These are phyloP conservation scores for Tiliqua scincoides DNA, from an alignment of 2,113 vertebrate species.

Conservation along the genomic window DNA sequence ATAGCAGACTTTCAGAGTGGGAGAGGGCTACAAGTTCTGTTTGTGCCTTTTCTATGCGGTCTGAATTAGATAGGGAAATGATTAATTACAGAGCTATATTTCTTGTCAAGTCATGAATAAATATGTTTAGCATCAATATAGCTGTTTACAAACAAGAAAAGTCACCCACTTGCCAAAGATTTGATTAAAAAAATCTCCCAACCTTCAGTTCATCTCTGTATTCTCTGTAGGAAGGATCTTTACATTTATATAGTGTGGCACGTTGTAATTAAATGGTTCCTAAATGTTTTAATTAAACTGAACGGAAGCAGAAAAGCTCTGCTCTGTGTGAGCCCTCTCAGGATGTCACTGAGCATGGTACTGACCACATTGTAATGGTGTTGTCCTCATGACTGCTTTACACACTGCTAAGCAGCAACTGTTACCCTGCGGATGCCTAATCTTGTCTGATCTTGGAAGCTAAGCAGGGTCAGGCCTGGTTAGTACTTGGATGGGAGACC, in stretches of 20 bases:
- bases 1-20: slow-evolving; percentile 66
- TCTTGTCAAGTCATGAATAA: slow-evolving; percentile 79
- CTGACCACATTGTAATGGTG: slow-evolving; percentile 7
- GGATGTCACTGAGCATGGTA: slow-evolving; percentile 39
- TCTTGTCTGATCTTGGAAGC: too few species aligned
- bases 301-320: slow-evolving; percentile 61
- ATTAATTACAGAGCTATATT: slow-evolving; percentile 78
- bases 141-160: slow-evolving; percentile 77
- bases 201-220: slow-evolving; percentile 67
- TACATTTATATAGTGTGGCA: slow-evolving; percentile 67
- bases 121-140: slow-evolving; percentile 73
- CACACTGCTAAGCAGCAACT: neutral
- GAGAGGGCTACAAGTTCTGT: slow-evolving; percentile 44
- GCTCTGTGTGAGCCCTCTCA: slow-evolving; percentile 39
- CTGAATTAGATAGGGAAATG: slow-evolving; percentile 72
- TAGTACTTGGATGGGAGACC: too few species aligned
- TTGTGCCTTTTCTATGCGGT: slow-evolving; percentile 65
- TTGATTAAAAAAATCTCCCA: slow-evolving; percentile 66
- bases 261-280: slow-evolving; percentile 74
- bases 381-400: neutral
- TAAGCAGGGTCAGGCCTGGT: too few species aligned
- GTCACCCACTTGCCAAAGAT: slow-evolving; percentile 67
- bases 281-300: slow-evolving; percentile 75
- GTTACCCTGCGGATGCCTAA: too few species aligned
- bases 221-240: slow-evolving; percentile 74